Conservation (phyloP, 2,797 vertebrate genomes). For the Melanotaenia parkinsoni region DNA sequence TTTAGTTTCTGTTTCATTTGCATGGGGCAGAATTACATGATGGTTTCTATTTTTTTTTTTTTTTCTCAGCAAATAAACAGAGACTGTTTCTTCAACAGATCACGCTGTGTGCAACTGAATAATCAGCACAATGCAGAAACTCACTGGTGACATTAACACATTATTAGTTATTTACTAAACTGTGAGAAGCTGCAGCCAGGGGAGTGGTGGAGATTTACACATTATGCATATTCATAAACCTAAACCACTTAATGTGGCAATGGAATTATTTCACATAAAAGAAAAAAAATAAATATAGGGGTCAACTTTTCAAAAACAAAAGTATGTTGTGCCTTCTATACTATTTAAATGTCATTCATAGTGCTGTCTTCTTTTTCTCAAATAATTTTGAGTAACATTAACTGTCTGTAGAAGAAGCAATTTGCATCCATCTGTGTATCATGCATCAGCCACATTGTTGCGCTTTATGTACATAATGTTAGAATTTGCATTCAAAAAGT, state of each 20-base stretch:
- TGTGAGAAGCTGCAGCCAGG: too few species aligned
- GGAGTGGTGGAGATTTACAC: background rate
- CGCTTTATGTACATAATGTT: background rate
- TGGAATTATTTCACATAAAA: background rate
- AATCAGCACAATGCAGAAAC: too few species aligned
- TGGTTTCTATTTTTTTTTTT: too few species aligned
- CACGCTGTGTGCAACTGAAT: too few species aligned
- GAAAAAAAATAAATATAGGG: too few species aligned
- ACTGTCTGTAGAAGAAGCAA: background rate
- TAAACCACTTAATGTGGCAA: background rate
- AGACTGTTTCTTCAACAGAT: too few species aligned
- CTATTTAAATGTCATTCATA: background rate
- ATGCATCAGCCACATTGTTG: background rate
- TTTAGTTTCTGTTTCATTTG: too few species aligned
- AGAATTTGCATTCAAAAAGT: background rate
- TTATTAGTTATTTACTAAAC: too few species aligned
- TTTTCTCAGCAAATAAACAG: too few species aligned
- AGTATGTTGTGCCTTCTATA: background rate
- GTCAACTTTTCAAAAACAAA: background rate
- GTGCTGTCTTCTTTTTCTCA: background rate
- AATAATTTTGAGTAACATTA: background rate
- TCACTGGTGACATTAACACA: too few species aligned
- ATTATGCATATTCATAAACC: background rate
- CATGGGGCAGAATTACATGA: too few species aligned
- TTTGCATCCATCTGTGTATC: background rate